Conservation (phyloP, 2,113 vertebrate genomes). For the Seriola dumerili region DNA sequence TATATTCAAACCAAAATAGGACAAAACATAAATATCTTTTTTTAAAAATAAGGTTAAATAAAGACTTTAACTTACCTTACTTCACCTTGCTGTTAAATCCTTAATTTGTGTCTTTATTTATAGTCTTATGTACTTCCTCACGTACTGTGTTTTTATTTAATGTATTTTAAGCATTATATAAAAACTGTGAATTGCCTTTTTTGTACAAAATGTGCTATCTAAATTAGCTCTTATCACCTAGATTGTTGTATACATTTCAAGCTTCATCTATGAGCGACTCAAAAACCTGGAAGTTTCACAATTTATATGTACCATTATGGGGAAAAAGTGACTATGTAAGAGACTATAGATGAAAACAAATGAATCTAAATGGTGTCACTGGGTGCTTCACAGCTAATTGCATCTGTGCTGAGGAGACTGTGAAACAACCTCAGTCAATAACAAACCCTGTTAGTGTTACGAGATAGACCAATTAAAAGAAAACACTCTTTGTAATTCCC, state of each 20-base stretch:
- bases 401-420: background rate
- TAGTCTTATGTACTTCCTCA: no score
- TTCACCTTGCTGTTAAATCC: no score
- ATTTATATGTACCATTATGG: background rate
- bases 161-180: no score
- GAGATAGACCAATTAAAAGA: constrained; percentile 42
- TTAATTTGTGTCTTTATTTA: no score
- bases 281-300: background rate
- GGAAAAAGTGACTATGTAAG: background rate
- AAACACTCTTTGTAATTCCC: constrained; percentile 22
- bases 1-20: no score
- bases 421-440: constrained; percentile 9
- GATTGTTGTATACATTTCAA: background rate
- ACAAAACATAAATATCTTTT: no score
- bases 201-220: background rate
- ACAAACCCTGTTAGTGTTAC: constrained; percentile 12
- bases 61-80: no score
- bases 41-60: no score
- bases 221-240: background rate
- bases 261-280: background rate
- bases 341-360: background rate
- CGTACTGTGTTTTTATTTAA: no score
- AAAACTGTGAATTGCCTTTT: background rate
- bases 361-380: background rate
- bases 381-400: background rate